These are phyloP conservation scores for Ctenodactylus gundi DNA, from an alignment of 2,113 vertebrate species.

Conservation along the genomic window DNA sequence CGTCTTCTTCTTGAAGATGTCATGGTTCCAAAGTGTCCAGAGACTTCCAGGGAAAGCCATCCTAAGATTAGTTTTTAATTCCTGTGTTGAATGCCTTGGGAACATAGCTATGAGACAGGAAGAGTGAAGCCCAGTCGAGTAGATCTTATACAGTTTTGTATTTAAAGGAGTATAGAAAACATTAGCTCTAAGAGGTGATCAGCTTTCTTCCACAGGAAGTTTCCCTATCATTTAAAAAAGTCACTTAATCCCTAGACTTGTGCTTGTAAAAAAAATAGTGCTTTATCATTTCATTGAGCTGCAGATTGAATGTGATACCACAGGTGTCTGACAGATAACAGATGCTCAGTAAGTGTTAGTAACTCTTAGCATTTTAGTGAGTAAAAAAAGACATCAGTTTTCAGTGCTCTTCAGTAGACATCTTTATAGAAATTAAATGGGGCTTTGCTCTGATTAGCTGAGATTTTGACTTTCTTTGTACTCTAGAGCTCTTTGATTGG, in stretches of 20 bases:
- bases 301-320: neutral
- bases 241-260: neutral
- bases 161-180: neutral
- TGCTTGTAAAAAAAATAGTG: too few species aligned
- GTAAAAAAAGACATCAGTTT: neutral
- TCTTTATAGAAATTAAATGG: neutral
- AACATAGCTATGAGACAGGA: neutral
- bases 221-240: neutral
- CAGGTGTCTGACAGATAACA: neutral
- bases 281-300: neutral
- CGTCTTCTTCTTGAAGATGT: slow-evolving; percentile 42
- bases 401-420: neutral
- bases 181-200: neutral
- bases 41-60: neutral
- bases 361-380: neutral
- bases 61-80: slow-evolving; percentile 18
- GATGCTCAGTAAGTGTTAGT: neutral
- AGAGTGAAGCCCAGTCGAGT: neutral
- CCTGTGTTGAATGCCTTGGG: slow-evolving; percentile 50
- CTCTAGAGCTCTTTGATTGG: neutral
- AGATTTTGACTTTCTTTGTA: neutral
- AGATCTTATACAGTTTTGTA: neutral
- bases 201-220: neutral
- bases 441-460: neutral
- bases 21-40: slow-evolving; percentile 52